Evolutionary conservation across 2,888 invertebrate species (phyloP), one percentile per base, ranked within the genome.

Genomic region (Sinelater perroti): DNA sequence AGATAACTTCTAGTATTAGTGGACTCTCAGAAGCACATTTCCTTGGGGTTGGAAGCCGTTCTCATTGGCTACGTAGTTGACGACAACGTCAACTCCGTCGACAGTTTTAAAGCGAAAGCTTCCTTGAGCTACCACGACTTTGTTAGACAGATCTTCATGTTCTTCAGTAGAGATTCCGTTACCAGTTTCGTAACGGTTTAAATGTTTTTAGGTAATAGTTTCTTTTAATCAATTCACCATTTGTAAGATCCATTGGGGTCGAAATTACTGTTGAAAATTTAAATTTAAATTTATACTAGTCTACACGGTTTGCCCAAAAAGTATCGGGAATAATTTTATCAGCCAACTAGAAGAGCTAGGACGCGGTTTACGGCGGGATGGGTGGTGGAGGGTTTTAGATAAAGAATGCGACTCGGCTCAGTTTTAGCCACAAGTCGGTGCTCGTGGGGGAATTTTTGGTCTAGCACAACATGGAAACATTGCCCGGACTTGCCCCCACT

Each of bases 11-110:
- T 53, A 88, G 88, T 45, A 76, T 85, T 66, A 87, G 87, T 17
- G 88, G 88, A 11, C 88, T 85, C 7, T 87, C 86, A 60, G 88
- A 20, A 70, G 44, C 38, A 64, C 65, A 33, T 54, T 28, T 7
- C 76, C 87, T 75, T 80, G 76, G 16, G 88, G 83, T 62, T 84
- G 85, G 81, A 85, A 89, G 56, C 89, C 89, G 64, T 86, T 85
- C 73, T 88, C 87, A 67, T 89, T 86, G 64, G 89, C 88, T 53
- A 82, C 70, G 76, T 88, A 89, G 31, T 78, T 75, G 58, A 88
- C 72, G 8, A 77, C 70, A 65, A 86, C 79, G 7, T 80, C 79
- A 30, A 81, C 75, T 10, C 89, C 89, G 64, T 88, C 87, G 7
- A 85, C 85, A 14, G 85, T 81, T 1, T 79, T 81, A 76, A 80